These are phyloP conservation scores for Sciurus carolinensis DNA, from an alignment of 2,797 vertebrate species.

Conservation along the genomic window DNA sequence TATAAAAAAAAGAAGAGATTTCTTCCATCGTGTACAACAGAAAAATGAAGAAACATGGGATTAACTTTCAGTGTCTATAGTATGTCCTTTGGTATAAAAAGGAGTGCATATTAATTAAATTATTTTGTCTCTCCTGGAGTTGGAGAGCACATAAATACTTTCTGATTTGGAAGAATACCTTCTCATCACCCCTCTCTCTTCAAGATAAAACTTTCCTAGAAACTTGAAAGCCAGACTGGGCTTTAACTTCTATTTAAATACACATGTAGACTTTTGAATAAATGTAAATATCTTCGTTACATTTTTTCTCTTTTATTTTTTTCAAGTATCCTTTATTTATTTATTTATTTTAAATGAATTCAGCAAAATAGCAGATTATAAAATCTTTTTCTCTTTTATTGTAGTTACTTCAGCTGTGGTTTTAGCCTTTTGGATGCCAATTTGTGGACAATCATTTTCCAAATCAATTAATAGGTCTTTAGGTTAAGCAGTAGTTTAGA, in stretches of 20 bases:
- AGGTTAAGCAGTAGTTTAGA: constrained; percentile 57
- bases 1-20: not conserved
- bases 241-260: constrained; percentile 9
- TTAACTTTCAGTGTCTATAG: not conserved
- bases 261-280: constrained; percentile 34
- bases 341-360: too few relatives aligned
- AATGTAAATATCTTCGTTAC: constrained; percentile 47
- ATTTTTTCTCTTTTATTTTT: constrained; percentile 9
- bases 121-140: not conserved
- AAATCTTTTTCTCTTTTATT: too few relatives aligned
- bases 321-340: too few relatives aligned
- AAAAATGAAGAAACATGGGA: not conserved
- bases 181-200: not conserved
- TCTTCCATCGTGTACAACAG: not conserved
- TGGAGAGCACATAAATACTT: not conserved
- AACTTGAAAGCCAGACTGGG: not conserved
- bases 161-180: constrained; percentile 8
- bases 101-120: not conserved
- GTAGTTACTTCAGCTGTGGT: not conserved
- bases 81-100: constrained; percentile 32
- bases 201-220: constrained; percentile 9
- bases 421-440: constrained; percentile 30
- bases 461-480: constrained; percentile 64
- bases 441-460: constrained; percentile 69
- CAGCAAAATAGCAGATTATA: too few relatives aligned